Evolutionary conservation across 2,888 invertebrate species (phyloP), one percentile per base, ranked within the genome.

Genomic region (Dendrolimus pini): DNA sequence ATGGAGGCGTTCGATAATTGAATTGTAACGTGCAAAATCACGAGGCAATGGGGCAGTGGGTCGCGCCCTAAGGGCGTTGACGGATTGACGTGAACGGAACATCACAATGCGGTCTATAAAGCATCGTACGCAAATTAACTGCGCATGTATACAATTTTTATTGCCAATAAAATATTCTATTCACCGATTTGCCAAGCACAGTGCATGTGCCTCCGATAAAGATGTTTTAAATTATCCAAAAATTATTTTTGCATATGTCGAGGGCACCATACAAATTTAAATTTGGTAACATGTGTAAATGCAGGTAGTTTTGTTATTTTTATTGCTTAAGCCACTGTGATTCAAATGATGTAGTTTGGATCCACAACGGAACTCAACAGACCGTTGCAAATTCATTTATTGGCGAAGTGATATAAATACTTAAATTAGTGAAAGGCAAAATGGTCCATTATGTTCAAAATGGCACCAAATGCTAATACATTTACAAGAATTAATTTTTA

Each of bases 181-280:
- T 88, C 83, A 85, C 77, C 71, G 74, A 88, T 89, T 84, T 75
- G 85, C 72, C 65, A 75, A 82, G 81, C 77, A 74, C 71, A 70
- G 76, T 80, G 77, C 87, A 83, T 84, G 85, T 80, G 86, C 83
- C 81, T 65, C 63, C 68, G 65, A 80, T 78, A 81, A 85, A 82
- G 75, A 78, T 81, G 78, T 81, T 86, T 84, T 84, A 85, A 88
- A 86, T 77, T 47, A 77, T 77, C 80, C 77, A 83, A 85, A 89
- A 89, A 89, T 83, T 86, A 85, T 85, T 89, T 90, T 89, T 88
- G 83, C 89, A 90, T 89, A 89, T 87, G 87, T 79, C 82, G 66
- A 65, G 72, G 72, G 72, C 61, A 67, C 64, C 62, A 74, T 77
- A 72, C 73, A 70, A 71, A 83, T 85, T 83, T 75, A 78, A 71